Percentiles rank a stretch among this genome's conserved stretches.
These are phyloP conservation scores for Tinea pellionella DNA, from an alignment of 2,888 invertebrate species.

Conservation along the genomic window DNA sequence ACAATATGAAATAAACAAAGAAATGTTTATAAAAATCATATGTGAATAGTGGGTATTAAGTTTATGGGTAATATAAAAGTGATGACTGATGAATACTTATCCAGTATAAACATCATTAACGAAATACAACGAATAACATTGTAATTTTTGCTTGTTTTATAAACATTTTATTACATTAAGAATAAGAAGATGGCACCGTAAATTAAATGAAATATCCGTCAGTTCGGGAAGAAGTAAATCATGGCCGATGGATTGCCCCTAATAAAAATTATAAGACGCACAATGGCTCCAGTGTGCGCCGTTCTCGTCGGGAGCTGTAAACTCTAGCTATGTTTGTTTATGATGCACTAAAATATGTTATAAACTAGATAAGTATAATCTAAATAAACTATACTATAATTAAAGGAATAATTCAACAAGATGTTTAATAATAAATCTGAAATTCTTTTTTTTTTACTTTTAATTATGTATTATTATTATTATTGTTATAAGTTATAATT, in stretches of 20 bases:
- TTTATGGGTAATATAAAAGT: background rate
- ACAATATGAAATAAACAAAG: background rate
- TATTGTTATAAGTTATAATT: too few species aligned
- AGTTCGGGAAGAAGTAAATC: conserved; percentile 69
- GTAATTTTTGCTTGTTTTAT: conserved; percentile 63
- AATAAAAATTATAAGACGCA: conserved; percentile 70
- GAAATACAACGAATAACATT: conserved; percentile 15
- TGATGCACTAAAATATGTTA: conserved; percentile 68
- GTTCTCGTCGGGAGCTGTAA: conserved; percentile 63
- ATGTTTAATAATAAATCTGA: too few species aligned
- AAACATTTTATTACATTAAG: conserved; percentile 56
- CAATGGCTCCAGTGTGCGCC: conserved; percentile 62
- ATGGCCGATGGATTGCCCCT: conserved; percentile 67
- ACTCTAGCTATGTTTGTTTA: conserved; percentile 68
- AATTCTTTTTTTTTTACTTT: too few species aligned
- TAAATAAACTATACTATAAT: conserved; percentile 51
- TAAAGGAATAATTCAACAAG: background rate
- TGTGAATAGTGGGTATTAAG: background rate
- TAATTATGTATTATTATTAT: too few species aligned
- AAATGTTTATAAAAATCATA: background rate
- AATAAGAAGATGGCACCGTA: conserved; percentile 57
- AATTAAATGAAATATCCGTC: conserved; percentile 68
- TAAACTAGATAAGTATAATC: conserved; percentile 68
- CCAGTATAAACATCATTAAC: conserved; percentile 16
- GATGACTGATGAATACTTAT: conserved; percentile 5